These are phyloP conservation scores for Plutomurus gul DNA, from an alignment of 1,140 invertebrate species.

Conservation along the genomic window DNA sequence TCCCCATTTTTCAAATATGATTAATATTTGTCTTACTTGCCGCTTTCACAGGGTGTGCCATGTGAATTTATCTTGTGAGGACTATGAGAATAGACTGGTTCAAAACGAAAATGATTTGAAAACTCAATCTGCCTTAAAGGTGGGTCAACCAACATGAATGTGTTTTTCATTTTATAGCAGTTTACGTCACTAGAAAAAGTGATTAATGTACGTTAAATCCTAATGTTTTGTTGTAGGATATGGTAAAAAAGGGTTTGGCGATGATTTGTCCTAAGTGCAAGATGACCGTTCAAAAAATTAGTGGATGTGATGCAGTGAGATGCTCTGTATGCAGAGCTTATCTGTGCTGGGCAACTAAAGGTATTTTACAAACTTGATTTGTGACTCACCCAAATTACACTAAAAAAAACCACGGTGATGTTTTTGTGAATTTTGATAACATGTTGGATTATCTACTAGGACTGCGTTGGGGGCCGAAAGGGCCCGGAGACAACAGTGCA, in stretches of 20 bases:
- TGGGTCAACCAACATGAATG: background rate
- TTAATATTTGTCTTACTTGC: background rate
- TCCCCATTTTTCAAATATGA: too few species aligned
- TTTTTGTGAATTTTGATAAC: too few species aligned
- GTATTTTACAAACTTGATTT: too few species aligned
- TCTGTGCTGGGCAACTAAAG: conserved; percentile 91
- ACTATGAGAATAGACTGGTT: conserved; percentile 75
- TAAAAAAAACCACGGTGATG: too few species aligned
- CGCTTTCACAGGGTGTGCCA: conserved; percentile 73
- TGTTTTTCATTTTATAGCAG: background rate
- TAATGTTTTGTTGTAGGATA: conserved; percentile 61
- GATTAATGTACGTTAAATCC: background rate
- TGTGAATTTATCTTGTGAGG: conserved; percentile 77
- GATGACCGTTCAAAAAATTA: conserved; percentile 85
- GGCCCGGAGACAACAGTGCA: conserved; percentile 80
- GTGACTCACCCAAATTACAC: too few species aligned
- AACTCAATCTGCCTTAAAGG: background rate
- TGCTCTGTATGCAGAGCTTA: conserved; percentile 93
- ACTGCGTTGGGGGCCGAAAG: conserved; percentile 57
- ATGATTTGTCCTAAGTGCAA: conserved; percentile 81
- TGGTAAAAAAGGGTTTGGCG: conserved; percentile 81
- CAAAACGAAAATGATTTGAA: conserved; percentile 24
- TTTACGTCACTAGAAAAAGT: too few species aligned
- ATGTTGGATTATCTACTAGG: too few species aligned
- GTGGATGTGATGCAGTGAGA: conserved; percentile 90